A percentile compares a stretch with the other conserved stretches of the same genome.
Conservation (phyloP, 1,140 invertebrate species). For the Brachionus rotundiformis region DNA sequence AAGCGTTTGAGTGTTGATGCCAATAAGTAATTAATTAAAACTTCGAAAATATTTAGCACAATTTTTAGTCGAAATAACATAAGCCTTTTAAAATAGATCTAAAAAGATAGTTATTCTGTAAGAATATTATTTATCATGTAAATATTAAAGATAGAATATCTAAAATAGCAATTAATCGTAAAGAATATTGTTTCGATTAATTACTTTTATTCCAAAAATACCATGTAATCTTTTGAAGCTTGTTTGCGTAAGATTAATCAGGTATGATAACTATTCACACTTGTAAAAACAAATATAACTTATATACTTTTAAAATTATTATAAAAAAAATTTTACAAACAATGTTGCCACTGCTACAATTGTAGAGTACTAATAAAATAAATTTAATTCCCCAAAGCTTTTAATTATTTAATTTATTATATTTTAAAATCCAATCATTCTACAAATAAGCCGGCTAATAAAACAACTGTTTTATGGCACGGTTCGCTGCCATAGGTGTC, state of each 20-base stretch:
- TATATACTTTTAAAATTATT: not conserved
- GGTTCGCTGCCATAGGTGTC: not conserved
- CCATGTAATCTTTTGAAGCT: constrained; percentile 3
- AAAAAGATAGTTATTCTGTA: not conserved
- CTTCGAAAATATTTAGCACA: constrained; percentile 8
- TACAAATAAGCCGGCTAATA: not conserved
- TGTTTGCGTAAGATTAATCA: constrained; percentile 14
- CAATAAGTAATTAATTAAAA: not conserved
- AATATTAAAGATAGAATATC: constrained; percentile 4
- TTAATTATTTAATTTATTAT: not conserved
- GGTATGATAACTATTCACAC: constrained; percentile 12
- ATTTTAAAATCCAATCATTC: not conserved
- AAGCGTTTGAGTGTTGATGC: not conserved
- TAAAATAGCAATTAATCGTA: constrained; percentile 11
- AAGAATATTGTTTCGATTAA: constrained; percentile 13
- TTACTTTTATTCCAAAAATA: not conserved
- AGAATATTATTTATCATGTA: constrained; percentile 16
- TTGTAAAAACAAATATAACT: not conserved
- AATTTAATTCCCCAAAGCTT: not conserved
- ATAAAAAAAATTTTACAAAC: too few species aligned
- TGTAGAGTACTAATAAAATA: not conserved
- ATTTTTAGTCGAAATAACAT: not conserved
- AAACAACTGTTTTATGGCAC: not conserved
- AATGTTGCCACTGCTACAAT: not conserved
- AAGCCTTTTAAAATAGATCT: not conserved